Percentiles rank a stretch among this genome's conserved stretches.
phyloP scores from a whole-genome alignment of 2,888 invertebrate genomes.

The Eupithecia subfuscata region DNA sequence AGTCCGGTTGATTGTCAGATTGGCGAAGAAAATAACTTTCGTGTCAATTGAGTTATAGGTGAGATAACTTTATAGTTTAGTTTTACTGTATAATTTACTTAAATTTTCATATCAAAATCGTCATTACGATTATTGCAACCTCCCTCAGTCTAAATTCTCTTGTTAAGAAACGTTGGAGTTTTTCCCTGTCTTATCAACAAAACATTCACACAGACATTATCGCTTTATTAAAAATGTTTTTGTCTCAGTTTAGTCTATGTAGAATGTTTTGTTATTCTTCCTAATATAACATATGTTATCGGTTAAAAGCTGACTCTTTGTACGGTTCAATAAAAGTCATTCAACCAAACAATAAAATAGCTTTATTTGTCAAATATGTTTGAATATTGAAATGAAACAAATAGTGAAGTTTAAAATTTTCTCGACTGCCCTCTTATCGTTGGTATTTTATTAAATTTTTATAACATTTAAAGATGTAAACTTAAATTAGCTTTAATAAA shows the following conservation, averaged over 20 bases:
- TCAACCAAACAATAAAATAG: constrained; percentile 19
- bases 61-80: neutral
- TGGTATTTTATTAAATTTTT: constrained; percentile 27
- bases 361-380: neutral
- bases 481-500: constrained; percentile 17
- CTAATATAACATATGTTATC: too few species aligned
- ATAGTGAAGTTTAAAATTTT: constrained; percentile 47
- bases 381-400: constrained; percentile 41
- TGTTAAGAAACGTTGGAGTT: too few species aligned
- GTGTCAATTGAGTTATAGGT: too few species aligned
- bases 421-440: constrained; percentile 46
- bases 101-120: neutral
- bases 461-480: constrained; percentile 18
- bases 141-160: too few species aligned
- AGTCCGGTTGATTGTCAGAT: neutral
- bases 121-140: neutral
- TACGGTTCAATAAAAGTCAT: constrained; percentile 8
- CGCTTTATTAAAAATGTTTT: neutral
- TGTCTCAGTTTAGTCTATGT: neutral
- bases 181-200: too few species aligned
- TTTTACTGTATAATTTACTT: neutral
- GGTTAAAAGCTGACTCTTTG: neutral
- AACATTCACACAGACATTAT: neutral
- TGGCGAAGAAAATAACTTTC: neutral
- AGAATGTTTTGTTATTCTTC: neutral